Evolutionary conservation across 2,113 vertebrate species (phyloP).

Genomic region (Silurus asotus): DNA sequence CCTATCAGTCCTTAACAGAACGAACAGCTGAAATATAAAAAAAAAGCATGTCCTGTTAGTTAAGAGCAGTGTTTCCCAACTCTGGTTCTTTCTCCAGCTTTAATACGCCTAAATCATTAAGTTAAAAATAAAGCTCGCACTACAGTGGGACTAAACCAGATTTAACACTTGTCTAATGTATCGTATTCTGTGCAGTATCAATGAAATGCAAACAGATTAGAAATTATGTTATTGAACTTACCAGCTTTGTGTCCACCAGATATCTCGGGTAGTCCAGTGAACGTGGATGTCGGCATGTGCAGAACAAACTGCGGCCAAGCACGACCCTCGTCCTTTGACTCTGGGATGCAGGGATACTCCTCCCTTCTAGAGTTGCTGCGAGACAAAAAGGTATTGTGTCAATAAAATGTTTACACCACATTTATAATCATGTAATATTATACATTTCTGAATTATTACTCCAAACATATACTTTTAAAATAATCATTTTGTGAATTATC

Average conservation of each 20-base stretch:
- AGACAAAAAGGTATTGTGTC: slow-evolving; percentile 71
- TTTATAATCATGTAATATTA: too few relatives aligned
- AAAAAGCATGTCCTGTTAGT: neutral
- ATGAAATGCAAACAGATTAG: neutral
- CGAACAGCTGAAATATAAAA: neutral
- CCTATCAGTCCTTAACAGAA: neutral
- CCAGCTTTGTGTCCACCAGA: slow-evolving; percentile 56
- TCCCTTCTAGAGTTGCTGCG: slow-evolving; percentile 75
- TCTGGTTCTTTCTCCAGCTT: too few relatives aligned
- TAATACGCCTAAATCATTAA: neutral
- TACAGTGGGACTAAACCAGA: neutral
- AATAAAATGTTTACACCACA: too few relatives aligned
- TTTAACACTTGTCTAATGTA: neutral
- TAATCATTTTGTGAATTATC: too few relatives aligned
- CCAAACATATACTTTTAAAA: too few relatives aligned
- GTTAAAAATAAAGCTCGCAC: neutral
- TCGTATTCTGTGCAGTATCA: neutral
- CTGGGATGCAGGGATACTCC: slow-evolving; percentile 60
- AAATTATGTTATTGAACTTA: neutral
- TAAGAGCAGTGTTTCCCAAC: neutral
- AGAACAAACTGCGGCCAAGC: slow-evolving; percentile 65
- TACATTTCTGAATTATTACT: too few relatives aligned
- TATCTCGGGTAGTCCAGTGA: slow-evolving; percentile 73
- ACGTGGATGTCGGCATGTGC: slow-evolving; percentile 72
- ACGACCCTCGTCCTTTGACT: slow-evolving; percentile 26